These are phyloP conservation scores for Edolisoma coerulescens DNA, from an alignment of 2,113 vertebrate genomes.

Conservation along the genomic window DNA sequence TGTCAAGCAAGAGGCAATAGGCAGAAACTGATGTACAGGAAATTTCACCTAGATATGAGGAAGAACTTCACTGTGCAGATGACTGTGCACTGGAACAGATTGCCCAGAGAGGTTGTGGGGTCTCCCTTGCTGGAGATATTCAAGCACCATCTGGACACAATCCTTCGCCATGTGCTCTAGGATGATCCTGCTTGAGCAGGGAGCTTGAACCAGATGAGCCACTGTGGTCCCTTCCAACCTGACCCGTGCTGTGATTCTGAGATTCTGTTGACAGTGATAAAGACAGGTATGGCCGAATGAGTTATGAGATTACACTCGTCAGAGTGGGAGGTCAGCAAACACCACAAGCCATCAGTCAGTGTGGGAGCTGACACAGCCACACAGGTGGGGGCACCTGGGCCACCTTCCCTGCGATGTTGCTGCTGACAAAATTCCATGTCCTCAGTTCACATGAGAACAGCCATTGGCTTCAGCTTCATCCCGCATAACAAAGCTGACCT, in stretches of 20 bases:
- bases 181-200: not conserved
- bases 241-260: not conserved
- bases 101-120: not conserved
- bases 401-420: rapidly evolving
- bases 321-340: not conserved
- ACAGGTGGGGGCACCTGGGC: rapidly evolving
- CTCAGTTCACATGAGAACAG: not conserved
- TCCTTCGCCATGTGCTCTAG: not conserved
- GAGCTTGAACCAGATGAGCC: not conserved
- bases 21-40: not conserved
- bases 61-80: not conserved
- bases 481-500: rapidly evolving
- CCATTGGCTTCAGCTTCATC: not conserved
- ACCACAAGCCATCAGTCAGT: rapidly evolving
- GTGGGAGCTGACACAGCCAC: not conserved
- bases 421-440: not conserved
- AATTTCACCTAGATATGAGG: not conserved
- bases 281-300: rapidly evolving
- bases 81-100: not conserved
- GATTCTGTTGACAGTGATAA: not conserved
- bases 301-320: not conserved
- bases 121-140: not conserved
- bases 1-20: not conserved
- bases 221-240: not conserved
- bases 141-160: too few relatives aligned